Evolutionary conservation across 2,113 vertebrate species (phyloP).

Genomic region (Gobio gobio): DNA sequence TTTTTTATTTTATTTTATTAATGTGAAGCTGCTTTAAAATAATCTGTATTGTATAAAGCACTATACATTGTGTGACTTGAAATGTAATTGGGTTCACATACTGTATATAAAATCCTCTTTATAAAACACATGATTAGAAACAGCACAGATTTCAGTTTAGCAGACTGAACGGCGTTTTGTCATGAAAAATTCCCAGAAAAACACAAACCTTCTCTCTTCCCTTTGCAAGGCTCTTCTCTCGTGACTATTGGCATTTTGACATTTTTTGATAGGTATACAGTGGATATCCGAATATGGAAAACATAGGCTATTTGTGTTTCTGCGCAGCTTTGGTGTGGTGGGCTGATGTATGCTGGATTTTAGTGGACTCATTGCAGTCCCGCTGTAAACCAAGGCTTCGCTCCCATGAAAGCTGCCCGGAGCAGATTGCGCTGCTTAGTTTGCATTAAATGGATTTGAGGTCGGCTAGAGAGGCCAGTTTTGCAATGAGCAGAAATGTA

Average conservation of each 20-base stretch:
- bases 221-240: background rate
- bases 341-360: background rate
- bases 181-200: conserved; percentile 66
- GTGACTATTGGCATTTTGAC: background rate
- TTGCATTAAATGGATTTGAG: background rate
- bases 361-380: background rate
- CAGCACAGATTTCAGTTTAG: conserved; percentile 60
- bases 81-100: too few relatives aligned
- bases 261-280: conserved; percentile 23
- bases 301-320: background rate
- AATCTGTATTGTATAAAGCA: too few relatives aligned
- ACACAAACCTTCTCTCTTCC: conserved; percentile 48
- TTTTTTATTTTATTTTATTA: too few relatives aligned
- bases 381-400: background rate
- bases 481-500: background rate
- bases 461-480: background rate
- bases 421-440: background rate
- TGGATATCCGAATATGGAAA: conserved; percentile 7
- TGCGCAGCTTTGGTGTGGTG: background rate
- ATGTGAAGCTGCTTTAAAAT: too few relatives aligned
- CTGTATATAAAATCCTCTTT: too few relatives aligned
- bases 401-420: background rate
- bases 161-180: conserved; percentile 66
- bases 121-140: conserved; percentile 75
- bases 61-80: too few relatives aligned